Evolutionary conservation across 2,113 vertebrate species (phyloP), one percentile per base, ranked within the genome.

Genomic region (Corynorhinus townsendii): DNA sequence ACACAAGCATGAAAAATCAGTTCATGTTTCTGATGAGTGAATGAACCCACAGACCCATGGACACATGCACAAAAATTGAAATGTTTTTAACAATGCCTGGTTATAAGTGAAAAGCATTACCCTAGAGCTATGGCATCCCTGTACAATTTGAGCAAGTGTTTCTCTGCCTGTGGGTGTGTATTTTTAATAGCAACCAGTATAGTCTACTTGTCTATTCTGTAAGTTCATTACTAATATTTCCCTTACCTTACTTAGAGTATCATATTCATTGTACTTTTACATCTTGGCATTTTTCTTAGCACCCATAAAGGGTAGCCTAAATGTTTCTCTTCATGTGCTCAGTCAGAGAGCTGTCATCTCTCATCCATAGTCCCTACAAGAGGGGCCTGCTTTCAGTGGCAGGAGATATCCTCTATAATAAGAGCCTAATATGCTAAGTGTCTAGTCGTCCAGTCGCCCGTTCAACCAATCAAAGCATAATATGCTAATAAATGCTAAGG

Each of bases 231-330:
- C 69, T 69, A 95, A 89, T 90, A 86, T 92, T 90, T 75, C 82
- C 24, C 52, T 68, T 95, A 95, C 91, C 26, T 73, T 86, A 83
- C 96, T 97, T 97, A 96, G 94, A 90, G 79, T 14, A 75, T 89
- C 49, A 1, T 86, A 94, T 89, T 97, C 94, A 64, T 92, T 69
- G 30, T 91, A 72, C 68, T 96, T 96, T 94, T 94, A 96, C 30
- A 96, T 91, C 92, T 79, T 91, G 91, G 82, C 87, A 92, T 95
- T 96, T 95, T 97, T 96, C 91, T 96, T 96, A 95, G 91, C 94
- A 97, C 94, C 96, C 95, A 94, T 86, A 96, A 96, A 96, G 92
- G 69, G 85, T 90, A 95, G 62, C 16, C 49, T 47, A 33, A 82
- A 90, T 96, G 89, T 43, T 84, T 92, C 90, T 93, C 40, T 86